These are phyloP conservation scores for Rallus crepitans DNA, from an alignment of 2,797 vertebrate species.

Conservation along the genomic window DNA sequence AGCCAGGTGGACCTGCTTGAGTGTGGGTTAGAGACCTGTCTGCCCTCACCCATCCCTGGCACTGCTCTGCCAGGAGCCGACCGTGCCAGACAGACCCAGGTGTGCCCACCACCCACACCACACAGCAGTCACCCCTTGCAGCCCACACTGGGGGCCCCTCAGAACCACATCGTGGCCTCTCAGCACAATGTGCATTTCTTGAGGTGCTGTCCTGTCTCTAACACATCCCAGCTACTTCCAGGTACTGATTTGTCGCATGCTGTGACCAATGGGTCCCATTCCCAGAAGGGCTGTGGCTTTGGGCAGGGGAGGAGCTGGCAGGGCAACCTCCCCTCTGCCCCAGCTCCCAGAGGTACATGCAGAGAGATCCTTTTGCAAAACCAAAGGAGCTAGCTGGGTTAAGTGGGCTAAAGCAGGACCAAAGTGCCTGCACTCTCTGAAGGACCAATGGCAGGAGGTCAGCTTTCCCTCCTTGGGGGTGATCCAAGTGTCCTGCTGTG, in stretches of 20 bases:
- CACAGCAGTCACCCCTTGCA: not conserved
- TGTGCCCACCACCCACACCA: not conserved
- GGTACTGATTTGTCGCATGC: not conserved
- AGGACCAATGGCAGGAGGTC: not conserved
- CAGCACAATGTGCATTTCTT: not conserved
- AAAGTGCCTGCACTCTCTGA: accelerated
- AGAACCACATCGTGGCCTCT: not conserved
- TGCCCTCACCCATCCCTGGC: not conserved
- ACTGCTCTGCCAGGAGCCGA: not conserved
- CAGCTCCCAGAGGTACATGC: not conserved
- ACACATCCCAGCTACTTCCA: not conserved
- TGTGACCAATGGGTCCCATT: not conserved
- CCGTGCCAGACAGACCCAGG: accelerated
- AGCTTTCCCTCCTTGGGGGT: not conserved
- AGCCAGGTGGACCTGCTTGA: not conserved
- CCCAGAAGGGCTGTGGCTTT: not conserved
- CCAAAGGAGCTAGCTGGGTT: not conserved
- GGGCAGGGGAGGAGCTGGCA: not conserved
- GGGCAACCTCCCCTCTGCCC: not conserved
- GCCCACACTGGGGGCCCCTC: not conserved
- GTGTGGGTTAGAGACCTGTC: not conserved
- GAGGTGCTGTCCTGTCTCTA: not conserved
- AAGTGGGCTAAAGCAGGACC: accelerated
- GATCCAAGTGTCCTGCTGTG: accelerated
- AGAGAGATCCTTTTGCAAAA: not conserved